phyloP scores from a whole-genome alignment of 1,140 invertebrate species.

The Orius insidiosus region DNA sequence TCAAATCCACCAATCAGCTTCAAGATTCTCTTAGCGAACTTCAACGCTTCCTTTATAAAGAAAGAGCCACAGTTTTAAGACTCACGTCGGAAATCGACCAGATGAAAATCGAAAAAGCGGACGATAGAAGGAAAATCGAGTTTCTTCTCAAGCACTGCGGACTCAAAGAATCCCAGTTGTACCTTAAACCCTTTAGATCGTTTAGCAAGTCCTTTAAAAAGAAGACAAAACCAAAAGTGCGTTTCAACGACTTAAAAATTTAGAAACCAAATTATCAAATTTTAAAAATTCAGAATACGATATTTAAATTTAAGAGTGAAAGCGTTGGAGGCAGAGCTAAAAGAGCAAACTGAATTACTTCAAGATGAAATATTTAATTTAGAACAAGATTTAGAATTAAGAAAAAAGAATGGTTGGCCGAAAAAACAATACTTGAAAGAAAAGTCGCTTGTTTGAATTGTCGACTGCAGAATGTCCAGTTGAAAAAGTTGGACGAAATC shows the following conservation, averaged over 20 bases:
- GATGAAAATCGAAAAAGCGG: constrained; percentile 9
- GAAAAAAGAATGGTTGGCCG: constrained; percentile 7
- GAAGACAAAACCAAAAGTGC: neutral
- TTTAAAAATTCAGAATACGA: constrained; percentile 7
- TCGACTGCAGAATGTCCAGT: constrained; percentile 5
- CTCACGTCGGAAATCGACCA: constrained; percentile 15
- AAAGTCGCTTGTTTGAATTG: constrained; percentile 12
- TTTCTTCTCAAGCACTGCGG: constrained; percentile 6
- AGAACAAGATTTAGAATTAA: constrained; percentile 11
- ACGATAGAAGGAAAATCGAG: constrained; percentile 10
- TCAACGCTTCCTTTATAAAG: constrained; percentile 14
- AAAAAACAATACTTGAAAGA: constrained; percentile 8
- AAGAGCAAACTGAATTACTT: constrained; percentile 10
- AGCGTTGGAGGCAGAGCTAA: constrained; percentile 9
- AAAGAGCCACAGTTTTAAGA: constrained; percentile 15
- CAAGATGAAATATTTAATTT: constrained; percentile 13
- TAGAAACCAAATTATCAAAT: constrained; percentile 6
- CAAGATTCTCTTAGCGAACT: constrained; percentile 14
- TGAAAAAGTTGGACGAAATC: constrained; percentile 7
- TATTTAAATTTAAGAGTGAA: constrained; percentile 7
- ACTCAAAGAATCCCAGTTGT: constrained; percentile 8
- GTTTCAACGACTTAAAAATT: constrained; percentile 8
- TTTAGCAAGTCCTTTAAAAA: neutral
- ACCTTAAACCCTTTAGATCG: neutral
- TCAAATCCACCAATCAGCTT: constrained; percentile 7